These are phyloP conservation scores for Vidua macroura DNA, from an alignment of 2,113 vertebrate genomes.

Conservation along the genomic window DNA sequence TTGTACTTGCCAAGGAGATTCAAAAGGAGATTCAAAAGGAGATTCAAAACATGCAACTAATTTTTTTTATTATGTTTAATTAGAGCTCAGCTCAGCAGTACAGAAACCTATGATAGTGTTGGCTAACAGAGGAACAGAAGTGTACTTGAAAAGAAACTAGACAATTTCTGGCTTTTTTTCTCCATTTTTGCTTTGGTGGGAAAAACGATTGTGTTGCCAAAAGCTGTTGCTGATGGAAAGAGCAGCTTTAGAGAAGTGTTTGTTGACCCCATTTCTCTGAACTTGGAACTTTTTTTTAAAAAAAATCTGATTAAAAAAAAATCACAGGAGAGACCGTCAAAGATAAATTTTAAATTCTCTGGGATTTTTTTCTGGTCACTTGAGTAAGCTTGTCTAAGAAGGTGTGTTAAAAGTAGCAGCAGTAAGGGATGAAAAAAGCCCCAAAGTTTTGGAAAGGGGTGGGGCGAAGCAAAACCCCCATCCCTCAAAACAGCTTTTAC, in stretches of 20 bases:
- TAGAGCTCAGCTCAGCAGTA: constrained; percentile 51
- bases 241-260: neutral
- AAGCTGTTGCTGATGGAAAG: constrained; percentile 9
- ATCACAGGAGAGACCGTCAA: neutral
- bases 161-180: neutral
- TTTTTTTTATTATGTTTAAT: constrained; percentile 67
- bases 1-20: constrained; percentile 41
- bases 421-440: neutral
- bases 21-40: constrained; percentile 3
- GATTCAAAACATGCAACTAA: constrained; percentile 54
- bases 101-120: neutral
- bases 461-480: neutral
- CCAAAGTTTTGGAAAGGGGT: neutral
- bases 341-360: neutral
- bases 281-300: neutral
- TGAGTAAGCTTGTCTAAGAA: neutral
- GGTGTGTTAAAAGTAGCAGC: neutral
- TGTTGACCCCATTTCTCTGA: neutral
- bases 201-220: constrained; percentile 12
- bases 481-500: neutral
- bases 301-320: neutral
- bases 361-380: neutral
- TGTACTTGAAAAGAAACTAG: constrained; percentile 10
- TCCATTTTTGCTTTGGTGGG: constrained; percentile 32
- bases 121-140: constrained; percentile 25